Evolutionary conservation across 2,797 vertebrate species (phyloP), one percentile per base, ranked within the genome.

Genomic region (Pseudomugil tenellus): DNA sequence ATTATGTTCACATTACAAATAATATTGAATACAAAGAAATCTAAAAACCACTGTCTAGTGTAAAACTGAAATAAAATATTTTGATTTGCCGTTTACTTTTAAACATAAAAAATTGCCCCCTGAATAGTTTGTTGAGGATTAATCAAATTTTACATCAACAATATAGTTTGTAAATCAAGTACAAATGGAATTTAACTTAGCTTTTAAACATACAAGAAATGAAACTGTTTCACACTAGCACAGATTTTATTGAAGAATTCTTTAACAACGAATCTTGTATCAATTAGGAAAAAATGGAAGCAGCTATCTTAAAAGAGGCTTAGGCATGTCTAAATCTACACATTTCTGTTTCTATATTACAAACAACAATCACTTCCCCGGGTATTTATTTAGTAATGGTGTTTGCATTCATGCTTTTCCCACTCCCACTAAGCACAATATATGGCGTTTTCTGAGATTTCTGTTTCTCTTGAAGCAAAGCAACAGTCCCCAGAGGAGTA

Each of bases 381-480:
- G 21, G 14, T 28, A 63, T 37, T 86, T 80, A 93, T 85, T 93
- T 91, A n/a, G 92, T 93, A 28, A 93, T 93, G 16, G 76, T 91
- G 72, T 93, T 92, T 72, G 95, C 96, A 0, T 97, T 98, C 97
- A 98, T 97, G 90, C 97, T 97, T 81, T 98, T 98, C 17, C 96
- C 96, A 1, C 96, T 96, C 23, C 97, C 96, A 5, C 96, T 98
- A 14, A 98, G 96, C 31, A 98, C 96, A 2, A 98, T 96, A 78
- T 96, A 98, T 0, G 96, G 96, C 0, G 96, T 98, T 87, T 98
- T 98, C 93, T 98, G 97, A 17, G 96, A 97, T 70, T 97, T 96
- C 89, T 98, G 97, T 74, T 98, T 98, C 88, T 98, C 96, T 84
- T 98, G 96, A 19, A 98, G 95, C 84, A 98, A 66, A 0, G 96